These are phyloP conservation scores for Liasis olivaceus DNA, from an alignment of 2,797 vertebrate species.

Conservation along the genomic window DNA sequence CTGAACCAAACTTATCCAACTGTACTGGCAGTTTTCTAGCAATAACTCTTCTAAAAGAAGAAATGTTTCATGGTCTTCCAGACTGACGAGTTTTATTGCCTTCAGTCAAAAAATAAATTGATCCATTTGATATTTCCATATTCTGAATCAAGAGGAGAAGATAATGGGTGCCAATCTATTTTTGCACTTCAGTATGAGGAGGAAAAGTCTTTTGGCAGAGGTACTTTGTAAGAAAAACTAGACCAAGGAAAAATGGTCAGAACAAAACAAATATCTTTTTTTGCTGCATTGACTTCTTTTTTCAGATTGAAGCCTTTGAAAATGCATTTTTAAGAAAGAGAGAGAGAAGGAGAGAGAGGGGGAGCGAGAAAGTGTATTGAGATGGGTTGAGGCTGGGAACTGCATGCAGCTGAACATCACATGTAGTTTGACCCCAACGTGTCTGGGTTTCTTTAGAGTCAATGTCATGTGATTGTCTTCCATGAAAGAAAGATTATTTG, in stretches of 20 bases:
- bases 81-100: neutral
- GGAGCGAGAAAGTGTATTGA: neutral
- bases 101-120: neutral
- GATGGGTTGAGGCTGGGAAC: neutral
- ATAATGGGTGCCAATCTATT: neutral
- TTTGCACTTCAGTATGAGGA: neutral
- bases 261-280: neutral
- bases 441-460: slow-evolving; percentile 67
- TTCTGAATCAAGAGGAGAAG: neutral
- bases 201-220: neutral
- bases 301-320: neutral
- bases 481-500: slow-evolving; percentile 52
- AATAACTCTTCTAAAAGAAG: neutral
- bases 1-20: neutral
- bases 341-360: neutral
- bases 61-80: neutral
- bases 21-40: neutral
- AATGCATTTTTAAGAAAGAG: neutral
- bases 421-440: neutral
- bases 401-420: neutral
- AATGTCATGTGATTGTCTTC: slow-evolving; percentile 58
- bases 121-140: neutral
- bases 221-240: neutral
- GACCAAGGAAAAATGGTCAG: neutral
- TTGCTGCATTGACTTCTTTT: neutral